Evolutionary conservation across 2,888 invertebrate genomes (phyloP).

Genomic region (Plagodis dolabraria): DNA sequence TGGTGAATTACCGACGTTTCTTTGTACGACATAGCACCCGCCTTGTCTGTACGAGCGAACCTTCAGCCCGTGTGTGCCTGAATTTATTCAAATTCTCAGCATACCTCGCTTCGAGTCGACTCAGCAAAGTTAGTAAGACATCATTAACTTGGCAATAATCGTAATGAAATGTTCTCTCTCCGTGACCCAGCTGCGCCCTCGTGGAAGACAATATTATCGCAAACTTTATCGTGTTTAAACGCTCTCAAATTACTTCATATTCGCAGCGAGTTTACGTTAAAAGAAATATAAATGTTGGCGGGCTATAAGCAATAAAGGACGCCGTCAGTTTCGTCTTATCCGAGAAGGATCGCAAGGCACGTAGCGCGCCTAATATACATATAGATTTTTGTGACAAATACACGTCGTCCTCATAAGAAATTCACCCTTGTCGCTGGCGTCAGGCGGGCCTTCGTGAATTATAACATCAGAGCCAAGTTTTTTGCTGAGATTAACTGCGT

Average conservation of each 20-base stretch:
- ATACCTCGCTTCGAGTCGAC: conserved; percentile 55
- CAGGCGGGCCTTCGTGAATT: conserved; percentile 68
- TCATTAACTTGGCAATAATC: conserved; percentile 72
- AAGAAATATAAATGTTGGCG: conserved; percentile 49
- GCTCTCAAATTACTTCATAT: conserved; percentile 53
- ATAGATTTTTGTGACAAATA: conserved; percentile 72
- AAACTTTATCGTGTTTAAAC: conserved; percentile 62
- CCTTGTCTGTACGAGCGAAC: conserved; percentile 47
- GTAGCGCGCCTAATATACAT: conserved; percentile 52
- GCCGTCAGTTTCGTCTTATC: conserved; percentile 48
- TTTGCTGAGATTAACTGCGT: conserved; percentile 77
- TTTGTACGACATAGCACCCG: conserved; percentile 55
- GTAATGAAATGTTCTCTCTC: conserved; percentile 68
- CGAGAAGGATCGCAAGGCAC: conserved; percentile 40
- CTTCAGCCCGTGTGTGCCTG: conserved; percentile 56
- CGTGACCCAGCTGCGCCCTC: conserved; percentile 59
- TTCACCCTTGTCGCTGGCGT: conserved; percentile 71
- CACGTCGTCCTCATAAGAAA: conserved; percentile 69
- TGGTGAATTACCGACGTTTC: conserved; percentile 67
- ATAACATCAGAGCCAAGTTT: conserved; percentile 74
- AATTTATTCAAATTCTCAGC: conserved; percentile 71
- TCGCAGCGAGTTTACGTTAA: conserved; percentile 43
- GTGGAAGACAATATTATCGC: conserved; percentile 60
- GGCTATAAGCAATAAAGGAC: conserved; percentile 45
- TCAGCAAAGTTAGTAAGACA: conserved; percentile 66